A percentile compares a stretch with the other conserved stretches of the same genome.
Conservation (phyloP, 1,140 invertebrate genomes). For the Tetraneura akinire region DNA sequence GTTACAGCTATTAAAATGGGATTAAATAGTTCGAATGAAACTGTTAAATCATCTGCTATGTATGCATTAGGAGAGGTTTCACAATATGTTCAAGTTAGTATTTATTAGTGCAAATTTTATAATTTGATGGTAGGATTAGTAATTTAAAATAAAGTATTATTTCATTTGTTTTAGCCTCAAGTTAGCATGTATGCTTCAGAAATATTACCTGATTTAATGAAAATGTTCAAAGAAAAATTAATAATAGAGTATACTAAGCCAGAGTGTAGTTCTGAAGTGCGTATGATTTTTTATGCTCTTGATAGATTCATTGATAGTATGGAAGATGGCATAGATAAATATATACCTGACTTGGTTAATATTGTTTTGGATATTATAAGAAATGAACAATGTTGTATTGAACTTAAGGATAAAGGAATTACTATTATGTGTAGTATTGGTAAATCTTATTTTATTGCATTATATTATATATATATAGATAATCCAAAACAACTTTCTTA, state of each 20-base stretch:
- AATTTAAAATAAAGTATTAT: constrained; percentile 10
- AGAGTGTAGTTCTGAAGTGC: constrained; percentile 45
- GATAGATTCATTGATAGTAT: constrained; percentile 48
- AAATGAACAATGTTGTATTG: constrained; percentile 48
- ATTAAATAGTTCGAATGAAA: constrained; percentile 65
- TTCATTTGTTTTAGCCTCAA: constrained; percentile 61
- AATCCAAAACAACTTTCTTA: too few species aligned
- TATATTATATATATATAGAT: too few species aligned
- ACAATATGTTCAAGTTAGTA: constrained; percentile 71
- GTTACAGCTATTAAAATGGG: constrained; percentile 72
- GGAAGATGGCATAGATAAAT: constrained; percentile 35
- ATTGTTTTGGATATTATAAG: constrained; percentile 40
- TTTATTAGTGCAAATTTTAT: constrained; percentile 1
- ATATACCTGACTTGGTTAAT: constrained; percentile 29
- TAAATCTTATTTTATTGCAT: too few species aligned
- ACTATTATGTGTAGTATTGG: constrained; percentile 48
- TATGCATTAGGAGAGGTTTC: constrained; percentile 82
- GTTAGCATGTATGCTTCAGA: constrained; percentile 73
- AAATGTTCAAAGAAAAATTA: constrained; percentile 65
- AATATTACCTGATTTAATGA: constrained; percentile 73
- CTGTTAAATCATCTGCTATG: constrained; percentile 74
- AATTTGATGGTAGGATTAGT: neutral
- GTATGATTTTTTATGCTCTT: constrained; percentile 47
- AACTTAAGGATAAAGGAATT: constrained; percentile 48
- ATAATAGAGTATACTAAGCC: constrained; percentile 28